Conservation (phyloP, 2,113 vertebrate genomes). For the Uria aalge region DNA sequence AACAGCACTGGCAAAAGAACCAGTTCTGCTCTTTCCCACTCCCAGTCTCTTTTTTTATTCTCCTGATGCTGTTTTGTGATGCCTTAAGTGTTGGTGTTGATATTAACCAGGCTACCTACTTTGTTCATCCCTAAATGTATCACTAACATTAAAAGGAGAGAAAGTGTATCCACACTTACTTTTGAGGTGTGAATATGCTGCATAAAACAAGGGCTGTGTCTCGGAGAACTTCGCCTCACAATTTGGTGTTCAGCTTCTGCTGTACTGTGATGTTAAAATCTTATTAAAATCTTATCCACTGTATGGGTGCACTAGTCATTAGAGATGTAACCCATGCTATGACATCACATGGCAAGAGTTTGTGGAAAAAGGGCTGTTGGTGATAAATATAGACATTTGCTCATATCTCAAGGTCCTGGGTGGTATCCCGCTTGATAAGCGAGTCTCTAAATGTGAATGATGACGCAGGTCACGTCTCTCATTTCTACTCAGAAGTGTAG, state of each 20-base stretch:
- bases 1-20: neutral
- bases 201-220: neutral
- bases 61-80: neutral
- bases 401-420: neutral
- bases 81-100: neutral
- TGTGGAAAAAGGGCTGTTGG: neutral
- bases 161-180: neutral
- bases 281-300: neutral
- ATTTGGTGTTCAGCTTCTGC: neutral
- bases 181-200: neutral
- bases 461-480: conserved; percentile 3
- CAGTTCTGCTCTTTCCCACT: neutral
- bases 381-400: conserved; percentile 35
- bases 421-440: neutral
- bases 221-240: neutral
- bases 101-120: neutral
- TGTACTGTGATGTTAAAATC: neutral
- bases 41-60: neutral
- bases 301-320: neutral
- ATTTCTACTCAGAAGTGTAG: neutral
- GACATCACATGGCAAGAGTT: conserved; percentile 14
- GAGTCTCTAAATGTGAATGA: neutral
- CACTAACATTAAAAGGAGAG: neutral
- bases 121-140: neutral
- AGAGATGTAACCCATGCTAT: neutral